Base-by-base conservation (phyloP, 1,140 invertebrate genomes). In the Diabrotica undecimpunctata region DNA sequence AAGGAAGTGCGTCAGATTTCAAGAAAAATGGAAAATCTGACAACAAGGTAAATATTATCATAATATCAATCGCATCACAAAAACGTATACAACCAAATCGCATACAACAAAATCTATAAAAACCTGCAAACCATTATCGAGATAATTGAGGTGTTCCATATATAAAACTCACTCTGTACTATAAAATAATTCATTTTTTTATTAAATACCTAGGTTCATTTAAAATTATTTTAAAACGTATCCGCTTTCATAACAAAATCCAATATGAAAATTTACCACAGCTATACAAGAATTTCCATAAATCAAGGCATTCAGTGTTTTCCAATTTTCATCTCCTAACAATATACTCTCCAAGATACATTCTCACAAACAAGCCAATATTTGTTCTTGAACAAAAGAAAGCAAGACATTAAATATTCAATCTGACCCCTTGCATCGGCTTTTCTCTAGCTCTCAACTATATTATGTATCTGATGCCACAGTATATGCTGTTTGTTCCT, bases 321-420 rank as follows among this genome's bases (percentile, higher is more conserved):
- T 25, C 25, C 51, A 53, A 53, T 53, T 53, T 53, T 14, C 51
- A 53, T 53, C 14, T 53, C 14, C 51, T 53, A 53, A 14, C 51
- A 53, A 11, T 8, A n/a, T 25, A 25, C 51, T 14, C 14, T n/a
- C n/a, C 51, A 53, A n/a, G 51, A 55, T 55, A 55, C 14, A 55
- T 25, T 55, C 35, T 36, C 54, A 10, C 54, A 14, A 55, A 55
- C 41, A 55, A 55, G 54, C 35, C 54, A 55, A 55, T 55, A 55
- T 55, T 55, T 55, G 54, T 55, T 25, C 13, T 36, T 6, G 13
- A 55, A 55, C 54, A 55, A 55, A 55, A 36, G 25, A 55, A 14
- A 55, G 57, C 57, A 10, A 36, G 7, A 57, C 14, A 59, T 59
- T 59, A 41, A 59, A 59, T 59, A 59, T 59, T 59, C 57, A 59